phyloP scores from a whole-genome alignment of 2,113 vertebrate genomes.

The Alligator sinensis region DNA sequence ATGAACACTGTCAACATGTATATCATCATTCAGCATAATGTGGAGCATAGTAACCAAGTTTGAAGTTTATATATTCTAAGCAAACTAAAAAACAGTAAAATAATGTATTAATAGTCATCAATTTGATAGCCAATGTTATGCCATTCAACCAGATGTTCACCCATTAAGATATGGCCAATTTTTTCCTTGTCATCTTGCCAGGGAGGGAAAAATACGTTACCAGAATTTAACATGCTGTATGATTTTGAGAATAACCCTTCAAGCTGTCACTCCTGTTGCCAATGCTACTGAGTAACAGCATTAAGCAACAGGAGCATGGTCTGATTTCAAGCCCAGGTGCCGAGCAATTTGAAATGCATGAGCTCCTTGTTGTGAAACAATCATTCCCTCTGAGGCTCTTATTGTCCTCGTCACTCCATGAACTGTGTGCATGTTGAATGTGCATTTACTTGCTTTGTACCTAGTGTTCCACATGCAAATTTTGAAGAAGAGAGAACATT shows the following conservation, averaged over 20 bases:
- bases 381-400: conserved; percentile 66
- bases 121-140: conserved; percentile 26
- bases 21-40: neutral
- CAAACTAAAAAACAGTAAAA: conserved; percentile 24
- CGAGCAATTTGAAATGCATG: conserved; percentile 75
- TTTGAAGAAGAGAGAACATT: conserved; percentile 19
- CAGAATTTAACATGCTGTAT: conserved; percentile 68
- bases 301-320: conserved; percentile 72
- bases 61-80: neutral
- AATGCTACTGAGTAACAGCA: conserved; percentile 48
- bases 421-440: conserved; percentile 46
- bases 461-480: conserved; percentile 31
- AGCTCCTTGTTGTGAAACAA: conserved; percentile 78
- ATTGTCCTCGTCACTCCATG: conserved; percentile 57
- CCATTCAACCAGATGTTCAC: conserved; percentile 63
- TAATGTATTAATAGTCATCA: conserved; percentile 54
- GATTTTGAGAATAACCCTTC: conserved; percentile 76
- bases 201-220: conserved; percentile 16
- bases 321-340: conserved; percentile 79
- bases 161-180: conserved; percentile 54
- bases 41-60: neutral
- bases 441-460: conserved; percentile 46
- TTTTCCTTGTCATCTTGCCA: conserved; percentile 61
- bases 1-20: neutral
- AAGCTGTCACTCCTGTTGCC: conserved; percentile 74